phyloP scores from a whole-genome alignment of 2,888 invertebrate genomes.

The Xylophagus ater region DNA sequence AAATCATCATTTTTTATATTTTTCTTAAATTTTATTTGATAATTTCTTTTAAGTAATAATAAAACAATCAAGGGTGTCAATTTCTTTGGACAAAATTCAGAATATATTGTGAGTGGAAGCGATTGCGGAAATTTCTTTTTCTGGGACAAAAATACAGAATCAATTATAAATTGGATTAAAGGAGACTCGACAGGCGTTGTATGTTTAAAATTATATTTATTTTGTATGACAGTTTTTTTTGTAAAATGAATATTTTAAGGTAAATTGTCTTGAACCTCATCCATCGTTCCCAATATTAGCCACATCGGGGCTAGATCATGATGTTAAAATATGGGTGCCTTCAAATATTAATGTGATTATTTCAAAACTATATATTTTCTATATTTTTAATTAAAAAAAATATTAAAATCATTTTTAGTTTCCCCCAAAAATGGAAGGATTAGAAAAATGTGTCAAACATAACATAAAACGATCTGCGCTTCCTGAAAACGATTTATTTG shows the following conservation, averaged over 20 bases:
- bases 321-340: slow-evolving; percentile 90
- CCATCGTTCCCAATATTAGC: slow-evolving; percentile 78
- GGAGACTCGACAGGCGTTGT: slow-evolving; percentile 79
- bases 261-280: slow-evolving; percentile 83
- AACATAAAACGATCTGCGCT: slow-evolving; percentile 26
- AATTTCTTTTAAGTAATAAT: slow-evolving; percentile 42
- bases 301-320: slow-evolving; percentile 76
- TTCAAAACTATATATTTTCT: slow-evolving; percentile 7
- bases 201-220: slow-evolving; percentile 14
- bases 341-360: slow-evolving; percentile 41
- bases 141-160: slow-evolving; percentile 82
- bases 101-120: slow-evolving; percentile 86
- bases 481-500: slow-evolving; percentile 22
- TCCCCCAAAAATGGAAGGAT: slow-evolving; percentile 25
- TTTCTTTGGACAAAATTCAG: slow-evolving; percentile 84
- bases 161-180: slow-evolving; percentile 78
- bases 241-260: slow-evolving; percentile 19
- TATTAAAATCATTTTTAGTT: slow-evolving; percentile 19
- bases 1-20: slow-evolving; percentile 7
- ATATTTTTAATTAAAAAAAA: neutral
- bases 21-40: slow-evolving; percentile 1
- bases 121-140: slow-evolving; percentile 81
- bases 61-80: slow-evolving; percentile 83
- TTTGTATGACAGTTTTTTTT: slow-evolving; percentile 45
- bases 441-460: slow-evolving; percentile 27